Conservation (phyloP, 2,113 vertebrate genomes). For the Azemiops feae region DNA sequence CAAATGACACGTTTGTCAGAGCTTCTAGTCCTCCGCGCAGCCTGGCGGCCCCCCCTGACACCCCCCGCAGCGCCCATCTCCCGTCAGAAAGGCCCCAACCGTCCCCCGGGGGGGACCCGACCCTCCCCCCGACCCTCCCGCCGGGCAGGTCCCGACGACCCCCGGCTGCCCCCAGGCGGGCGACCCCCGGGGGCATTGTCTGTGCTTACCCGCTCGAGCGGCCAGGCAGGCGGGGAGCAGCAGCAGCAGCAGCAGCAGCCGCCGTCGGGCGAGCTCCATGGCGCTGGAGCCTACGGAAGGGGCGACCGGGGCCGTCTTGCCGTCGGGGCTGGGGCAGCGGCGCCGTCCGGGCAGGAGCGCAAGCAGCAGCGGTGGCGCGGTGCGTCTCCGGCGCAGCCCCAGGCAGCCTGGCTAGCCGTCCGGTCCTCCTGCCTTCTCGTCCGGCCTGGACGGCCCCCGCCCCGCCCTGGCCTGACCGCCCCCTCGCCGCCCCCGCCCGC, state of each 20-base stretch:
- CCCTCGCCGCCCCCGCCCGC: neutral
- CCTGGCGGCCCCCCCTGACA: neutral
- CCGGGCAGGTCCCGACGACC: neutral
- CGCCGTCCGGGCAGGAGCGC: neutral
- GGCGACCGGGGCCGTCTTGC: neutral
- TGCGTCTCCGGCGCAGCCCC: neutral
- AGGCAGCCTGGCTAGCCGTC: neutral
- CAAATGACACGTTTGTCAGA: neutral
- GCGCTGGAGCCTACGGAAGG: neutral
- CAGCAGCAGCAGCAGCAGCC: neutral
- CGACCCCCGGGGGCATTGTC: too few species aligned
- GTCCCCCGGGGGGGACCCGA: neutral
- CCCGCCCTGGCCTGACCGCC: neutral
- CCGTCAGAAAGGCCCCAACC: too few species aligned
- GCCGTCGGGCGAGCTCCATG: neutral
- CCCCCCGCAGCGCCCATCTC: neutral
- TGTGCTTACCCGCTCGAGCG: neutral
- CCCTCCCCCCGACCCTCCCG: neutral
- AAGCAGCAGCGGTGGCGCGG: neutral
- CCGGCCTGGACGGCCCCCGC: neutral
- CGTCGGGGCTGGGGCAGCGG: neutral
- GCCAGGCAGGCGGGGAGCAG: neutral
- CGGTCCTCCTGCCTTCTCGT: neutral
- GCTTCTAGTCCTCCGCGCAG: neutral
- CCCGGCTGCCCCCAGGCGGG: neutral